These are phyloP conservation scores for Eclectus roratus DNA, from an alignment of 2,113 vertebrate genomes.

Conservation along the genomic window DNA sequence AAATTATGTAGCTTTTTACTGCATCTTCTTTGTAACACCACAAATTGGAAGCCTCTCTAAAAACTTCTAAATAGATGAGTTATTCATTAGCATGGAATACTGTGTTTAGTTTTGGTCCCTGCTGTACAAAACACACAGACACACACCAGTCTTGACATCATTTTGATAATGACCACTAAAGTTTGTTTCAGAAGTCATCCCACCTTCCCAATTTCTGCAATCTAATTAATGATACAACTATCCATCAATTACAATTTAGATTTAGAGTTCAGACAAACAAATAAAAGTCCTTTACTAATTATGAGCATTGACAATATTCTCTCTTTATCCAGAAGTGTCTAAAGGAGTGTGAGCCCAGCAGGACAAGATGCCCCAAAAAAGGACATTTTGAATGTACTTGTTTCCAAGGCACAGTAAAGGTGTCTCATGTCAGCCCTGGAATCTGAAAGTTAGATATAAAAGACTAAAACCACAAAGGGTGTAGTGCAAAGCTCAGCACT, in stretches of 20 bases:
- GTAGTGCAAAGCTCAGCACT: not conserved
- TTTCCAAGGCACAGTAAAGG: not conserved
- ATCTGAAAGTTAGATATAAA: not conserved
- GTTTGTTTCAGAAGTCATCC: not conserved
- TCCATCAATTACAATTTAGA: not conserved
- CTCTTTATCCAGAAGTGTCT: not conserved
- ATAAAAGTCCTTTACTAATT: not conserved
- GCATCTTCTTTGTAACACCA: not conserved
- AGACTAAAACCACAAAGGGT: not conserved
- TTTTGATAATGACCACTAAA: not conserved
- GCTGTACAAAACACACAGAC: not conserved
- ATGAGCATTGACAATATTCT: rapidly evolving
- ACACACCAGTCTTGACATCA: not conserved
- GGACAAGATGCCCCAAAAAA: not conserved
- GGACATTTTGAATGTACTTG: not conserved
- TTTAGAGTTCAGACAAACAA: not conserved
- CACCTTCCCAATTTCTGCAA: not conserved
- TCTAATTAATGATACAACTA: not conserved
- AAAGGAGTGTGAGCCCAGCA: not conserved
- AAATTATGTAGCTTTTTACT: not conserved
- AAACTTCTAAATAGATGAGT: not conserved
- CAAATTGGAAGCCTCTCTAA: not conserved
- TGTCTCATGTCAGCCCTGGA: not conserved
- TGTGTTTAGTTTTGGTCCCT: not conserved
- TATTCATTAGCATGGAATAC: not conserved